phyloP scores from a whole-genome alignment of 1,140 invertebrate species.

The Conus betulinus region DNA sequence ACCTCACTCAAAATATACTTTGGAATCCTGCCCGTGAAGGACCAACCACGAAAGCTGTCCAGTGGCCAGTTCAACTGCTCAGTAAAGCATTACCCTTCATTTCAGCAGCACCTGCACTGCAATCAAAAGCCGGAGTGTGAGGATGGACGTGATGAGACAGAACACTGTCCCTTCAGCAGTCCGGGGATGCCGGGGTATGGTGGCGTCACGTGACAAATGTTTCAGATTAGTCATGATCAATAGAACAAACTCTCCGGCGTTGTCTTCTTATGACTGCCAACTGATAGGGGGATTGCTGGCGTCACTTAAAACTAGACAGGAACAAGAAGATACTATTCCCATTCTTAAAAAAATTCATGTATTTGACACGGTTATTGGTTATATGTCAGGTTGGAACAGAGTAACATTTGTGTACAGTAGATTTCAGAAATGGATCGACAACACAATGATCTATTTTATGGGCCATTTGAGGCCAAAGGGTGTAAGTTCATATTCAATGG shows the following conservation, averaged over 20 bases:
- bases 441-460: background rate
- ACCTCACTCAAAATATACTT: background rate
- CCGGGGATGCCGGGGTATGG: background rate
- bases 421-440: background rate
- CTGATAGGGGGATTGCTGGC: background rate
- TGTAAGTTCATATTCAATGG: background rate
- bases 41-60: background rate
- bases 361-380: too few species aligned
- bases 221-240: background rate
- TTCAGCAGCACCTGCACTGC: background rate
- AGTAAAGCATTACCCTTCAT: background rate
- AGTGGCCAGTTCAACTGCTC: conserved; percentile 17
- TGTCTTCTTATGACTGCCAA: background rate
- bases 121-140: conserved; percentile 23
- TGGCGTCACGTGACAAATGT: background rate
- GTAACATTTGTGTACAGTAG: background rate
- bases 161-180: conserved; percentile 29
- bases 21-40: background rate
- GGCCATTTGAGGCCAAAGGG: background rate
- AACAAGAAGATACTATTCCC: background rate
- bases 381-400: background rate
- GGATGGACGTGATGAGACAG: conserved; percentile 3
- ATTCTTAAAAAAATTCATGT: background rate
- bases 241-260: background rate
- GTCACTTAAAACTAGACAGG: background rate